phyloP scores from a whole-genome alignment of 2,113 vertebrate species.

The Protobothrops flavoviridis region DNA sequence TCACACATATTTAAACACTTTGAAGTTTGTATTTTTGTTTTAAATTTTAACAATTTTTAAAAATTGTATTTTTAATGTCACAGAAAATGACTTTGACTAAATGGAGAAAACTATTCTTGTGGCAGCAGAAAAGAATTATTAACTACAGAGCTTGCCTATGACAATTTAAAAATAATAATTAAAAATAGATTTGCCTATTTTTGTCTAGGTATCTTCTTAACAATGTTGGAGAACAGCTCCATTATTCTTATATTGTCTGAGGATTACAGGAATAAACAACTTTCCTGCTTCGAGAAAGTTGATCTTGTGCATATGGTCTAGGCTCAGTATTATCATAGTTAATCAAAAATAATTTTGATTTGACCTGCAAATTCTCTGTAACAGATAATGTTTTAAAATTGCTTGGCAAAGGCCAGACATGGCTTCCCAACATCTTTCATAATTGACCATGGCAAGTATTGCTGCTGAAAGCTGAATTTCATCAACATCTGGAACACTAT shows the following conservation, averaged over 20 bases:
- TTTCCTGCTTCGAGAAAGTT: background rate
- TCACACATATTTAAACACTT: background rate
- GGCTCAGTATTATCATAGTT: background rate
- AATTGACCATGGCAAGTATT: background rate
- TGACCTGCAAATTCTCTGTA: background rate
- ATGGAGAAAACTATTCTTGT: background rate
- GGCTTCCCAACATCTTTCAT: background rate
- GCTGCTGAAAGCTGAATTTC: background rate
- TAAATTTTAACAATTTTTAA: background rate
- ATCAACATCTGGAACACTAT: background rate
- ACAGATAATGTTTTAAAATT: background rate
- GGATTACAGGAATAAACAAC: background rate
- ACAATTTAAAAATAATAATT: background rate
- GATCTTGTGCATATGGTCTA: background rate
- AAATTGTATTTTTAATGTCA: background rate
- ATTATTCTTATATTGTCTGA: background rate
- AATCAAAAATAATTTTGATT: background rate
- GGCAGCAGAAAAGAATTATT: background rate
- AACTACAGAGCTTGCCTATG: background rate
- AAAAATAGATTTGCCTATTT: background rate
- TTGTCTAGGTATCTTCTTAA: background rate
- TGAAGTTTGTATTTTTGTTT: background rate
- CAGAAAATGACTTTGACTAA: background rate
- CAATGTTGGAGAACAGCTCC: background rate
- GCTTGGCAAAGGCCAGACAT: background rate